Evolutionary conservation across 2,113 vertebrate genomes (phyloP).

Genomic region (Brienomyrus brachyistius): DNA sequence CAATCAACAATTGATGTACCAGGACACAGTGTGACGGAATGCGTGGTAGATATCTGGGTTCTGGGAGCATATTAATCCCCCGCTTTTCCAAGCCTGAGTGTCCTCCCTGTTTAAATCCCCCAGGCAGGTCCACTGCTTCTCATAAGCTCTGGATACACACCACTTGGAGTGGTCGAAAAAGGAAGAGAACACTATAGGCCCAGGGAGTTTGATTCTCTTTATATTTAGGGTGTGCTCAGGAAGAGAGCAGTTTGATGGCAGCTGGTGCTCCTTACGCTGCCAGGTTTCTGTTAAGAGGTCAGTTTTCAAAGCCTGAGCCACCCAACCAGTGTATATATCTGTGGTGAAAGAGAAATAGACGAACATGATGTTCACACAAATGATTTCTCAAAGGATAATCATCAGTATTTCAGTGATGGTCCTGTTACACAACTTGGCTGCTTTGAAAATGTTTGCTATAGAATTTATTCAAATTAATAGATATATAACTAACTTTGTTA

Average conservation of each 20-base stretch:
- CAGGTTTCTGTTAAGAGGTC: conserved; percentile 80
- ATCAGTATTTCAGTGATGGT: neutral
- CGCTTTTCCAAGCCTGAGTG: conserved; percentile 70
- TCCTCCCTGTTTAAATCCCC: conserved; percentile 80
- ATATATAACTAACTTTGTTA: neutral
- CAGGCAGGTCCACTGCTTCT: conserved; percentile 72
- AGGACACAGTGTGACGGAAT: conserved; percentile 62
- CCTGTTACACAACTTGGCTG: neutral
- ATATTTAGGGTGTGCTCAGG: conserved; percentile 75
- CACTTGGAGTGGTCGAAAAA: conserved; percentile 83
- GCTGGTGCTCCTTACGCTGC: conserved; percentile 58
- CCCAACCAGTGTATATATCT: conserved; percentile 87
- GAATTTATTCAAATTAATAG: neutral
- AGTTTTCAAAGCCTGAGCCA: conserved; percentile 70
- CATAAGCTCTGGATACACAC: conserved; percentile 62
- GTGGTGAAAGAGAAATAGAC: conserved; percentile 26
- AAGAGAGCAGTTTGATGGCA: conserved; percentile 88
- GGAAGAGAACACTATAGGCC: conserved; percentile 60
- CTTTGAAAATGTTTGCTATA: neutral
- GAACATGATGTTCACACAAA: neutral
- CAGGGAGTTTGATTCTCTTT: conserved; percentile 52
- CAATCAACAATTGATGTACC: conserved; percentile 62
- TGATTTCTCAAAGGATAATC: neutral
- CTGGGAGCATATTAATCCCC: conserved; percentile 76
- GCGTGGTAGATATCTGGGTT: conserved; percentile 68